phyloP scores from a whole-genome alignment of 2,797 vertebrate genomes.

The Buphagus erythrorhynchus region DNA sequence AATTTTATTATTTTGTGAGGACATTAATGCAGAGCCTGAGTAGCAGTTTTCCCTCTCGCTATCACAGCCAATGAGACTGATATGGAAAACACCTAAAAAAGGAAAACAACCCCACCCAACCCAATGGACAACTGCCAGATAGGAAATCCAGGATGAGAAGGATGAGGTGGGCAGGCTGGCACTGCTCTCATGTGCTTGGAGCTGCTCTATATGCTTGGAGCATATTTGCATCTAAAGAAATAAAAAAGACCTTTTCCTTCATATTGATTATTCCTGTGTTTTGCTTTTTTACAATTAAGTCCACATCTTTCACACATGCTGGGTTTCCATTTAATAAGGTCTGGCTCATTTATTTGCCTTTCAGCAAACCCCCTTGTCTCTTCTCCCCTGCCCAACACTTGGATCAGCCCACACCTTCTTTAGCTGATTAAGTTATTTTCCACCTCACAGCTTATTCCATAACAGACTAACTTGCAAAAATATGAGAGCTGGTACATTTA shows the following conservation, averaged over 20 bases:
- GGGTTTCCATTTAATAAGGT: neutral
- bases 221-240: neutral
- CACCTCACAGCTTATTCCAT: neutral
- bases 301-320: neutral
- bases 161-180: neutral
- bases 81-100: neutral
- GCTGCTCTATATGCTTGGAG: neutral
- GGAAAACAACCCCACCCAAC: neutral
- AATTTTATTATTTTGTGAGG: neutral
- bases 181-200: neutral
- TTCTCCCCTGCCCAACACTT: neutral
- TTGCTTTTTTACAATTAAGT: neutral
- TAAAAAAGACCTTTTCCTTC: neutral
- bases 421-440: neutral
- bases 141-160: neutral
- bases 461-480: neutral
- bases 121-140: neutral
- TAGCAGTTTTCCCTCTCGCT: neutral
- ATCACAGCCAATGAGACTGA: neutral
- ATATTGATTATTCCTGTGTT: neutral
- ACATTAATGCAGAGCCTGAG: neutral
- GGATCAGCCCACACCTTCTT: neutral
- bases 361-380: neutral
- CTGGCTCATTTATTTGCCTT: neutral
- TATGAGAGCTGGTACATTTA: rapidly evolving